These are phyloP conservation scores for Mellivora capensis DNA, from an alignment of 2,113 vertebrate genomes.

Conservation along the genomic window DNA sequence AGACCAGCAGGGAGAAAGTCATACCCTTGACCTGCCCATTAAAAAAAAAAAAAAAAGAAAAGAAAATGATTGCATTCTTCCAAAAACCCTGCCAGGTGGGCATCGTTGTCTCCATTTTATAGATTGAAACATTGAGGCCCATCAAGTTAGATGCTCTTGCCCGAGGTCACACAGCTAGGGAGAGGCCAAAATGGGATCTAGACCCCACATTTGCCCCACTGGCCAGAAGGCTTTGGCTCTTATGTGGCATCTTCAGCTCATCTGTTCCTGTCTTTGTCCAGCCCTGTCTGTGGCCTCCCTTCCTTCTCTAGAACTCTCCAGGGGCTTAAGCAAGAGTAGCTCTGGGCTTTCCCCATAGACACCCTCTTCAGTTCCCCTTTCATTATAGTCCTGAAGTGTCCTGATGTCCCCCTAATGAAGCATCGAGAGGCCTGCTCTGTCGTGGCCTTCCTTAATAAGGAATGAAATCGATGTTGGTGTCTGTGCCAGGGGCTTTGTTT, in stretches of 20 bases:
- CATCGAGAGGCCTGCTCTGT: background rate
- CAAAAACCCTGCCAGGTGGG: background rate
- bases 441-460: background rate
- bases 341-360: background rate
- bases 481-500: background rate
- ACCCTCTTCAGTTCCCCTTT: background rate
- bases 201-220: background rate
- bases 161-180: background rate
- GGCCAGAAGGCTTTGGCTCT: background rate
- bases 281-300: background rate
- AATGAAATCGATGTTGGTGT: background rate
- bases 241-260: accelerated
- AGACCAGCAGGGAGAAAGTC: background rate
- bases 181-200: background rate
- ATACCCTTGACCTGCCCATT: background rate
- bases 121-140: background rate
- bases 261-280: background rate
- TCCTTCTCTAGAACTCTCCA: background rate
- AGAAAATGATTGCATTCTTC: background rate
- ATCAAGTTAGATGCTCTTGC: background rate
- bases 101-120: background rate
- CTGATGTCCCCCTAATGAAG: conserved; percentile 29
- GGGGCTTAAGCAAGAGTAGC: accelerated
- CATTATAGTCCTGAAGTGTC: background rate
- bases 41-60: background rate